Conservation (phyloP, 2,888 invertebrate genomes). For the Desoria tigrina region DNA sequence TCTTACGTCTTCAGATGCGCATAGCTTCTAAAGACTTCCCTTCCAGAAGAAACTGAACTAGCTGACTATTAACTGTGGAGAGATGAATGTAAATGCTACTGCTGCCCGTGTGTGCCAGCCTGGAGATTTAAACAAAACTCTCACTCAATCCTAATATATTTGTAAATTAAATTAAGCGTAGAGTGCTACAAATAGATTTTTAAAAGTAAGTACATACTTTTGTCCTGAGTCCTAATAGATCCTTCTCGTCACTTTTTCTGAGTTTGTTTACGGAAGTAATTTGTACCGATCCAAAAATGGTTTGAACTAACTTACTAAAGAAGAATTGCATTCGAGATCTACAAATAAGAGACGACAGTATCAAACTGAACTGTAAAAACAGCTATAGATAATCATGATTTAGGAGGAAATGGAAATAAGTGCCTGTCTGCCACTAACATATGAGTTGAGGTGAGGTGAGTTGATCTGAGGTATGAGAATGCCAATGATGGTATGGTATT, state of each 20-base stretch:
- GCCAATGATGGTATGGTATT: too few species aligned
- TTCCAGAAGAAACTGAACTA: too few species aligned
- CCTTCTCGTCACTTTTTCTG: slow-evolving; percentile 1
- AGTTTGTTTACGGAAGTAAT: slow-evolving; percentile 7
- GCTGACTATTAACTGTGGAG: too few species aligned
- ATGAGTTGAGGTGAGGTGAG: slow-evolving; percentile 11
- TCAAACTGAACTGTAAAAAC: slow-evolving; percentile 2
- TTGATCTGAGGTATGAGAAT: slow-evolving; percentile 9
- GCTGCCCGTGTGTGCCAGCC: too few species aligned
- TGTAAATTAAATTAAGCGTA: too few species aligned
- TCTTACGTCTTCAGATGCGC: too few species aligned
- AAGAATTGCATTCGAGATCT: slow-evolving; percentile 11
- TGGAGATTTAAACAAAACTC: too few species aligned
- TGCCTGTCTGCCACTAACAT: slow-evolving; percentile 3
- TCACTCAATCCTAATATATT: too few species aligned
- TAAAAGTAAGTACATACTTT: slow-evolving; percentile 4
- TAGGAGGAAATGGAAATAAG: background rate
- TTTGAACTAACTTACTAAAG: slow-evolving; percentile 4
- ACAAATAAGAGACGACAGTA: background rate
- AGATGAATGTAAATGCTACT: too few species aligned
- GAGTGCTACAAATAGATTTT: too few species aligned
- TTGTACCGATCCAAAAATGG: slow-evolving; percentile 8
- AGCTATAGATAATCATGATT: background rate
- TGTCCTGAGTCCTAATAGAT: slow-evolving; percentile 10
- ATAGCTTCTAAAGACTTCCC: too few species aligned